Conservation (phyloP, 1,140 invertebrate genomes). For the Drosophila kurseongensis region DNA sequence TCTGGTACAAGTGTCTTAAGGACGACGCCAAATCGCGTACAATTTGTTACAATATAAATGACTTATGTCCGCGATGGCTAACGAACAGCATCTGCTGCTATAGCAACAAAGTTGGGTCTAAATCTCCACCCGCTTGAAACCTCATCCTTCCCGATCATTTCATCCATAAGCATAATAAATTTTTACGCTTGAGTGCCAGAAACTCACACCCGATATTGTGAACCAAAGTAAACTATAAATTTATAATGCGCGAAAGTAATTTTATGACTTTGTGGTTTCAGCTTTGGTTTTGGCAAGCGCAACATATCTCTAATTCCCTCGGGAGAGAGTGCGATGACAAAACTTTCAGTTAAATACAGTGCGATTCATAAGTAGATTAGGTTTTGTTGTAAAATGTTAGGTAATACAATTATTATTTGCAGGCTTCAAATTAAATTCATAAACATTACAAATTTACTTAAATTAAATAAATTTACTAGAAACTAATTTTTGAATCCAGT, state of each 20-base stretch:
- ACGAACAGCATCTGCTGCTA: conserved; percentile 59
- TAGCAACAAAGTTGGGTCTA: conserved; percentile 49
- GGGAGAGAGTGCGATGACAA: conserved; percentile 56
- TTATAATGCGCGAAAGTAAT: conserved; percentile 84
- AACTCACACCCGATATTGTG: conserved; percentile 26
- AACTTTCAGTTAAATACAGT: conserved; percentile 48
- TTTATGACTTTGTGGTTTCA: conserved; percentile 84
- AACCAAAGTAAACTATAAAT: conserved; percentile 79
- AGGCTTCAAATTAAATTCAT: no score
- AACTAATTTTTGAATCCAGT: no score
- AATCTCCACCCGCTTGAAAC: conserved; percentile 6
- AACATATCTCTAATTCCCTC: conserved; percentile 22
- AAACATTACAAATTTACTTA: no score
- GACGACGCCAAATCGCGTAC: conserved; percentile 74
- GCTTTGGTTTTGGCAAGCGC: conserved; percentile 67
- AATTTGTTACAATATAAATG: conserved; percentile 84
- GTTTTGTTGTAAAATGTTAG: no score
- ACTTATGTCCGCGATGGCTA: conserved; percentile 76
- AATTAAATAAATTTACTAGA: no score
- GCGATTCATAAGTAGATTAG: neutral
- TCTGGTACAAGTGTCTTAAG: conserved; percentile 53
- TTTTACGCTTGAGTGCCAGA: conserved; percentile 80
- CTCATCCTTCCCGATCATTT: conserved; percentile 31
- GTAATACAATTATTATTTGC: no score
- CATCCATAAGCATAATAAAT: conserved; percentile 82